These are phyloP conservation scores for Manis javanica DNA, from an alignment of 2,797 vertebrate genomes.

Conservation along the genomic window DNA sequence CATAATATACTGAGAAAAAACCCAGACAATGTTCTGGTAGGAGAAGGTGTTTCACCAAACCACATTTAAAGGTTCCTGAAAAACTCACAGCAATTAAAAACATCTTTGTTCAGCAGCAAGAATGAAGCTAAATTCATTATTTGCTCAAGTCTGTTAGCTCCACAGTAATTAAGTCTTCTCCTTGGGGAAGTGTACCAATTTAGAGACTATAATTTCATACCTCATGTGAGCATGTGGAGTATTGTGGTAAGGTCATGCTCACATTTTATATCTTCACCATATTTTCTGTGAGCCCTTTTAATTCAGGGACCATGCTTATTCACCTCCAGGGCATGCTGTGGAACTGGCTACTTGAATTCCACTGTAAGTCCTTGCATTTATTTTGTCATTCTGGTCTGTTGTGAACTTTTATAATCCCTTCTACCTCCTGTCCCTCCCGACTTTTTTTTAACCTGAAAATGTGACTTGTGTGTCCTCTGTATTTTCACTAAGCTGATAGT, in stretches of 20 bases:
- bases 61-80: not conserved
- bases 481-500: not conserved
- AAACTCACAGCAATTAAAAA: not conserved
- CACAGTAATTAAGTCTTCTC: not conserved
- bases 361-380: not conserved
- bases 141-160: not conserved
- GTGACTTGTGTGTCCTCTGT: not conserved
- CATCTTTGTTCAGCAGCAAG: not conserved
- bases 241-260: too few species aligned
- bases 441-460: not conserved
- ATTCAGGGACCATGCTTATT: not conserved
- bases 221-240: not conserved
- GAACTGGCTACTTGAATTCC: not conserved
- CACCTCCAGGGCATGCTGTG: not conserved
- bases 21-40: not conserved
- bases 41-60: not conserved
- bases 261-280: not conserved
- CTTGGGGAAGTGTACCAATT: too few species aligned
- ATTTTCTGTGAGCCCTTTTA: not conserved
- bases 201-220: not conserved
- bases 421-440: not conserved
- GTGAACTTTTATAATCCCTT: not conserved
- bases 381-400: not conserved
- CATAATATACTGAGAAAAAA: not conserved
- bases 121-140: not conserved